Base-by-base conservation (phyloP, 2,113 vertebrate genomes). In the Pollimyrus isidori region DNA sequence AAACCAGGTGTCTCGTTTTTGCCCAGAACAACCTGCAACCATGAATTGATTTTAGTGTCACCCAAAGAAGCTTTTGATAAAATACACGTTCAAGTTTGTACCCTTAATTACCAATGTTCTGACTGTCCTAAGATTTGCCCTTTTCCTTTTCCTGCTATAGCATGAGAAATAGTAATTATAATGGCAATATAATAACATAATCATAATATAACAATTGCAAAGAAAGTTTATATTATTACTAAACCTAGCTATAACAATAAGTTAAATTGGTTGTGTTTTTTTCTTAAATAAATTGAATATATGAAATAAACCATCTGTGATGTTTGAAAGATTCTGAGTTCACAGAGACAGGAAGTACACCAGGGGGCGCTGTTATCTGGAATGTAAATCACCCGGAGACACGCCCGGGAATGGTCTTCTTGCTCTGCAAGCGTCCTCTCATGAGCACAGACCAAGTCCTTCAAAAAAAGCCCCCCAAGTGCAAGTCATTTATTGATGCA, bases 271-370 rank as follows among this genome's bases (percentile, higher is more conserved):
- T 95, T 95, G 93, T 94, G 95, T 91, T 90, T 89, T 89, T 85
- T 80, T 58, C 84, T 96, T 96, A 96, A 96, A 96, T 96, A 96
- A 96, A 96, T 95, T 93, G 95, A 80, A 95, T 96, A 96, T 96
- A 95, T 95, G 95, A 96, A 94, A 95, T 95, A 92, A 93, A 95
- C 93, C 94, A 92, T 93, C 93, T 95, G 93, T 93, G 94, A 87
- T 46, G 95, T 92, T 92, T 92, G 93, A 92, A 90, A 92, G 92
- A 94, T 92, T 93, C 94, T 93, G 91, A 91, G 91, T 93, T 92
- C 87, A 50, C 89, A 88, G 88, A 82, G 90, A 93, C 91, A 7
- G 30, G 30, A 86, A 53, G 48, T 86, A 58, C 39, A 42, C 42
- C 52, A 58, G 76, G 49, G 93, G 91, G 91, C 91, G 91, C 93